Base-by-base conservation (phyloP, 37 sponge, comb jelly and placozoan species). In the Bolinopsis microptera region DNA sequence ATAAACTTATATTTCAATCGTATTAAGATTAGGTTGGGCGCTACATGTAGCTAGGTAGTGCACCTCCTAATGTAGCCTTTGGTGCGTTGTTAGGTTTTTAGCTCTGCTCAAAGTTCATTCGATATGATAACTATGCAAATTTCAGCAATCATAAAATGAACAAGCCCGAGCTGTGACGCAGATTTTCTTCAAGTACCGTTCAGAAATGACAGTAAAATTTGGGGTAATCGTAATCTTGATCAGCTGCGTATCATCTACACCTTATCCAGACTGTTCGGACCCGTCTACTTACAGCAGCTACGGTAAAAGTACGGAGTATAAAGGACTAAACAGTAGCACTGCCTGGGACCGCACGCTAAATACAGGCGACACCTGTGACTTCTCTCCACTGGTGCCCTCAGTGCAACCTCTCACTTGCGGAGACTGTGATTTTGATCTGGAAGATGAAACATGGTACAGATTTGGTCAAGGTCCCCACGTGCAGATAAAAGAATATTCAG, bases 261-360 rank as follows among this genome's bases (percentile, higher is more conserved):
- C 35, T 28, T 40, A 24, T 26, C 90, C 90, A 38, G 26, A 86
- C 61, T 86, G 90, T 30, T 28, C 90, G 28, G 90, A 86, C 90
- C 40, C 90, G 5, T 40, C 41, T 3, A 39, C 61, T 26, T 86
- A 86, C 90, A 21, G 9, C 48, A 26, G 26, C 31, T 86, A 86
- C 90, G 30, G 30, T 23, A 38, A 41, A 40, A 41, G 30, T 26
- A 86, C 90, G 21, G 21, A 13, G 61, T 86, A 86, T 48, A 86
- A 86, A 30, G 90, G 90, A 5, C 41, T 86, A 2, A 35, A 40
- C 26, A 30, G 39, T 48, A 39, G 3, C 41, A 27, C 36, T 2
- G 41, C 90, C 61, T 86, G 61, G 41, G 90, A 86, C 61, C 34
- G 90, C 26, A 25, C 90, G 21, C 9, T 28, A 40, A n/a, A n/a